Conservation (phyloP, 2,888 invertebrate genomes). For the Phengaris alcon region DNA sequence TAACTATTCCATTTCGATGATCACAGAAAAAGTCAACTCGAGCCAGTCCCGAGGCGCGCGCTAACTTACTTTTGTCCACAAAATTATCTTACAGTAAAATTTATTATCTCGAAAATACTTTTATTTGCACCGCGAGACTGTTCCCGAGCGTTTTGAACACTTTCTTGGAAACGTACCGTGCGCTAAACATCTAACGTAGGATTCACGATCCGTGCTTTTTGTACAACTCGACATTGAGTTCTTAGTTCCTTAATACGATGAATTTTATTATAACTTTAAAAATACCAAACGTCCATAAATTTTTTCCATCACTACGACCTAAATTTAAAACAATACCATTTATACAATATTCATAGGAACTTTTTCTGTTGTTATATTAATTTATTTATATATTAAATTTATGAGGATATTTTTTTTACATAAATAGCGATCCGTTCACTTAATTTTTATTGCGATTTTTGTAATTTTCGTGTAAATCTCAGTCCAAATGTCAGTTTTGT, state of each 20-base stretch:
- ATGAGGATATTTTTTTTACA: conserved; percentile 74
- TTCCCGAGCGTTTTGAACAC: conserved; percentile 59
- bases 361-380: conserved; percentile 78
- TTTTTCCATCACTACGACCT: conserved; percentile 77
- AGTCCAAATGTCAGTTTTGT: conserved; percentile 47
- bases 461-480: conserved; percentile 55
- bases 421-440: conserved; percentile 78
- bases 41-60: conserved; percentile 41
- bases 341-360: conserved; percentile 80
- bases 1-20: conserved; percentile 74
- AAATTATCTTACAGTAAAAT: conserved; percentile 51
- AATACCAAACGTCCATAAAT: conserved; percentile 78
- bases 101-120: conserved; percentile 61
- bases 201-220: conserved; percentile 77
- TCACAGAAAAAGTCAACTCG: conserved; percentile 62
- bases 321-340: conserved; percentile 79
- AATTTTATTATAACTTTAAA: conserved; percentile 74
- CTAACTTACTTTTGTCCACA: conserved; percentile 51
- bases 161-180: conserved; percentile 77
- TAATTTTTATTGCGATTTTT: conserved; percentile 56
- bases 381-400: conserved; percentile 75
- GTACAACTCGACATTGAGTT: conserved; percentile 62
- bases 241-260: conserved; percentile 66
- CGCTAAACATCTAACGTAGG: conserved; percentile 76
- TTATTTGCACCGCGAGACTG: conserved; percentile 50